Base-by-base conservation (phyloP, 2,113 vertebrate species). In the Prunella himalayana region DNA sequence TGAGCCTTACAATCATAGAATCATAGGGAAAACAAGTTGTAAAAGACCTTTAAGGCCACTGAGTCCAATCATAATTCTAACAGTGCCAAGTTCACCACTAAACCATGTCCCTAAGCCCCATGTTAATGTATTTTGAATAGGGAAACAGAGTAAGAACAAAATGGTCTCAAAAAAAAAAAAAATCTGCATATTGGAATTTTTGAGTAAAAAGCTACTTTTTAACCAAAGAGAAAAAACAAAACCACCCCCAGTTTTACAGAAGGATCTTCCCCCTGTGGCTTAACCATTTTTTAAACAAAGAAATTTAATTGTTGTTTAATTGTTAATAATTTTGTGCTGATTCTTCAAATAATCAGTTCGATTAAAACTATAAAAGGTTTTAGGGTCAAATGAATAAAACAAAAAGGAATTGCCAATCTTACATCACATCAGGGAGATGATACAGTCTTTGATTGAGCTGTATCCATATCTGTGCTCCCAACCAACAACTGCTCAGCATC, bases 391-490 rank as follows among this genome's bases (percentile, higher is more conserved):
- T 1, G 6, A 85, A 80, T 66, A 90, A 80, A 76, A 10, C 18
- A 30, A 81, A 80, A 42, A 63, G 5, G 24, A 77, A 54, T 37
- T 71, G 47, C 5, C 35, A n/a, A 72, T 51, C 56, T 73, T 63
- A 28, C 0, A 1, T 11, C 35, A 19, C 10, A 23, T 50, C 30
- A 59, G 13, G 22, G 20, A 31, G 3, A 11, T 22, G 19, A 49
- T 41, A 49, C 1, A 22, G 5, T 54, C 76, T 89, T 61, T 69
- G 50, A 44, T 12, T 10, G 41, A 72, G 22, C 22, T 53, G 19
- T 42, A 68, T 53, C 53, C 42, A 6, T 23, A 59, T 7, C 2
- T 89, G 21, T 11, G 18, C 39, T 84, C 20, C 19, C 21, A 60
- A 33, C 14, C 63, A 86, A 44, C 33, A 68, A 4, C 31, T 66